These are phyloP conservation scores for Drosophila cardini DNA, from an alignment of 1,140 invertebrate species.

Conservation along the genomic window DNA sequence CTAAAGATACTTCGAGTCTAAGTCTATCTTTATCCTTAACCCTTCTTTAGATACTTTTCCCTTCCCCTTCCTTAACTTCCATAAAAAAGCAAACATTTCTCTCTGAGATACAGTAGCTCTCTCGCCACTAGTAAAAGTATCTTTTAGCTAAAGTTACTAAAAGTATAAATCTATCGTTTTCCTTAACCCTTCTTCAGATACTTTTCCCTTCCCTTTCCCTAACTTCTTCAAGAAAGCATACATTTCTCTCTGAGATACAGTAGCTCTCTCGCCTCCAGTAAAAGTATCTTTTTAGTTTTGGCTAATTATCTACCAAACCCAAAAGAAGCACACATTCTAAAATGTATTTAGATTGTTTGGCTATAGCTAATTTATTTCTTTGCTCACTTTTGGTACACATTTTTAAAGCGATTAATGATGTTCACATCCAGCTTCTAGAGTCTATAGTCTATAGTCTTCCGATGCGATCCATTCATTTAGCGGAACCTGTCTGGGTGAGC, in stretches of 20 bases:
- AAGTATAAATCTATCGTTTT: too few species aligned
- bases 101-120: neutral
- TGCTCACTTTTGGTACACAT: conserved; percentile 13
- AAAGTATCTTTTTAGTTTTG: neutral
- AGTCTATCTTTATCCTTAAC: too few species aligned
- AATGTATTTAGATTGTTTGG: conserved; percentile 6
- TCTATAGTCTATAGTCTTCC: neutral
- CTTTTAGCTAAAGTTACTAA: too few species aligned
- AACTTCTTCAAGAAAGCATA: neutral
- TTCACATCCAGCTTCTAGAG: conserved; percentile 40
- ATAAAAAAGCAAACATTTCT: neutral
- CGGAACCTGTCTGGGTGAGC: conserved; percentile 62
- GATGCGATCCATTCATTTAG: conserved; percentile 35
- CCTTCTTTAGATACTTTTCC: neutral
- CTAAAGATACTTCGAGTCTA: too few species aligned
- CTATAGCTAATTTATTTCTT: conserved; percentile 39
- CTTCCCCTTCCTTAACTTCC: neutral
- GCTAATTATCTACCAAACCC: too few species aligned
- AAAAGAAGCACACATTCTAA: conserved; percentile 35
- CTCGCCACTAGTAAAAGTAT: neutral
- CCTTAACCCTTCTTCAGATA: too few species aligned
- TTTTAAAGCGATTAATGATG: conserved; percentile 57
- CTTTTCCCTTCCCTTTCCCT: neutral
- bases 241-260: neutral
- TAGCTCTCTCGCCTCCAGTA: neutral